Base-by-base conservation (phyloP, 2,888 invertebrate species). In the Gortyna flavago region DNA sequence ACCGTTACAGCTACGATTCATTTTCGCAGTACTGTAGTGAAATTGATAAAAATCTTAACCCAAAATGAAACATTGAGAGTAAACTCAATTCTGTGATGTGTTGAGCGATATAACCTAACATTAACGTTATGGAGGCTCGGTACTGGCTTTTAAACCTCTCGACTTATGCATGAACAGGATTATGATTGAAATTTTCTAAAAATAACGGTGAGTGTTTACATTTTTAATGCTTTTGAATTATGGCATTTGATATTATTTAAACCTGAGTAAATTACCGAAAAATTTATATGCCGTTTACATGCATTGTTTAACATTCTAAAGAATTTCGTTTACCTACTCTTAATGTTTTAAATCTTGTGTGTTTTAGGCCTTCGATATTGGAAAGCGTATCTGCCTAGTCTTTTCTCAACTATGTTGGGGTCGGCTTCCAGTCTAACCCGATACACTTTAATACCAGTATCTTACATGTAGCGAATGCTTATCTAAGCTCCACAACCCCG, bases 41-140 rank as follows among this genome's bases (percentile, higher is more conserved):
- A 72, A 79, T 70, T 77, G 77, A 77, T 82, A 84, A 87, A 54
- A 91, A 90, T 85, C 77, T 79, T 80, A 85, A 79, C 80, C 83
- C 79, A 75, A 89, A 88, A 89, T 88, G 88, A 90, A 92, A 91
- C 90, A 90, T 90, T 89, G 89, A 85, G 88, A 89, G 85, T 85
- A 91, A 93, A 92, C 89, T 91, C 91, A 92, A 92, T 93, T 93
- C 91, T 78, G 86, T 86, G 91, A 92, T 91, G 90, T 90, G 91
- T 91, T 91, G 90, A 91, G 90, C 88, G 85, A 86, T 91, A 91
- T 91, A 91, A 91, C 86, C 75, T 87, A 87, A 87, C 88, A 88
- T 83, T 79, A 77, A 77, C 82, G 79, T 84, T 76, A 78, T 77
- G 77, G 79, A 84, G 87, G 79, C 83, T 87, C 69, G 18, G 57